phyloP scores from a whole-genome alignment of 2,113 vertebrate genomes.

The Centropus unirufus region DNA sequence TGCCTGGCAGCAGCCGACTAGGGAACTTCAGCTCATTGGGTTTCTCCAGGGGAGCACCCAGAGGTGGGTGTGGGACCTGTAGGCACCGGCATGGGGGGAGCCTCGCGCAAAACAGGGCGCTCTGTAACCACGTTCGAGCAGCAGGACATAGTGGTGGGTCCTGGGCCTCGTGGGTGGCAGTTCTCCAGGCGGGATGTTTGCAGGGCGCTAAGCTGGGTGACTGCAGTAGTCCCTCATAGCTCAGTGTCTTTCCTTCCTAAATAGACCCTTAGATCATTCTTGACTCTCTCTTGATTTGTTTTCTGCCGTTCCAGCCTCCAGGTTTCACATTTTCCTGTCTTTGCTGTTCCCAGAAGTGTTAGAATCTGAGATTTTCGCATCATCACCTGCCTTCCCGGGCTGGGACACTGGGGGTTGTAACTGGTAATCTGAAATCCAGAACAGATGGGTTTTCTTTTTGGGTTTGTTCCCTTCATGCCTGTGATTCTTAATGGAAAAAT shows the following conservation, averaged over 20 bases:
- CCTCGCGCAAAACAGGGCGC: accelerated
- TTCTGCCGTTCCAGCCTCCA: neutral
- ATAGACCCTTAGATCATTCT: neutral
- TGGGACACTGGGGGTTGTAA: neutral
- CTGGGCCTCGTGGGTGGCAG: neutral
- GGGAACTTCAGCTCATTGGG: neutral
- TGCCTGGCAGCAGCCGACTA: neutral
- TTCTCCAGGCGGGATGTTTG: neutral
- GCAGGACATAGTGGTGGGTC: neutral
- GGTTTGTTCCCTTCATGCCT: neutral
- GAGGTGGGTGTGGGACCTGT: accelerated
- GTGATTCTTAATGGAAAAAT: neutral
- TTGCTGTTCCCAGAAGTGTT: neutral
- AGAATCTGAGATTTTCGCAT: neutral
- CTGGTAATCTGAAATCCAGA: neutral
- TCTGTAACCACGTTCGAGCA: neutral
- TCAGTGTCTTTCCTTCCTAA: neutral
- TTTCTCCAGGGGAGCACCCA: neutral
- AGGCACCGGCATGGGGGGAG: neutral
- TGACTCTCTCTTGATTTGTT: neutral
- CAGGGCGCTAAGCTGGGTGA: neutral
- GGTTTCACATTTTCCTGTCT: neutral
- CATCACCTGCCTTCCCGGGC: neutral
- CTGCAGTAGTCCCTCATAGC: neutral
- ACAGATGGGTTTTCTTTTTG: neutral